Conservation (phyloP, 23 tunicate species). For the Halocynthia aurantium region DNA sequence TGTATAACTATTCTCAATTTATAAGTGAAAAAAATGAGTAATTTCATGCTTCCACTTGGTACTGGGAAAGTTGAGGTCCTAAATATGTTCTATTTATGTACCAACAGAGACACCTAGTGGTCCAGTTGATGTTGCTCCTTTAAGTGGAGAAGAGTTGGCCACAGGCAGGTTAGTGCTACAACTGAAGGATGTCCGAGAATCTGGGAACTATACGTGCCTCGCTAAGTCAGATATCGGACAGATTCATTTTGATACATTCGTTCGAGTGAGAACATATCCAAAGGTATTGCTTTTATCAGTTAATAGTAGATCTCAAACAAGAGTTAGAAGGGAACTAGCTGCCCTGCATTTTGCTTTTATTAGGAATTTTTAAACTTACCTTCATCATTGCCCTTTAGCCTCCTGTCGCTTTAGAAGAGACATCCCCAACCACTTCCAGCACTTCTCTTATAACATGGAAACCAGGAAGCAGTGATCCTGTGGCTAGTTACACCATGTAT, state of each 20-base stretch:
- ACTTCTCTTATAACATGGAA: constrained; percentile 40
- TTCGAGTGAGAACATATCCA: constrained; percentile 54
- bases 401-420: constrained; percentile 27
- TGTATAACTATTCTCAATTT: background rate
- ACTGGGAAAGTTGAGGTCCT: too few relatives aligned
- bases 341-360: background rate
- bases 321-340: background rate
- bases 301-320: background rate
- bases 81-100: background rate
- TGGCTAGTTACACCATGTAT: constrained; percentile 42
- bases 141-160: background rate
- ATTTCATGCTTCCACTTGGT: background rate
- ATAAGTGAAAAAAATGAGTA: background rate
- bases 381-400: constrained; percentile 10
- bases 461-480: constrained; percentile 26
- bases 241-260: constrained; percentile 42
- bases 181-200: constrained; percentile 33
- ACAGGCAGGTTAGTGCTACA: constrained; percentile 41
- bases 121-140: constrained; percentile 24
- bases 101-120: constrained; percentile 30
- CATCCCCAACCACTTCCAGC: constrained; percentile 10
- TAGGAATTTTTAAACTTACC: background rate
- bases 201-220: constrained; percentile 81
- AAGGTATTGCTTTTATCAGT: constrained; percentile 22
- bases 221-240: constrained; percentile 47